Conservation (phyloP, 2,113 vertebrate genomes). For the Colistium nudipinnis region DNA sequence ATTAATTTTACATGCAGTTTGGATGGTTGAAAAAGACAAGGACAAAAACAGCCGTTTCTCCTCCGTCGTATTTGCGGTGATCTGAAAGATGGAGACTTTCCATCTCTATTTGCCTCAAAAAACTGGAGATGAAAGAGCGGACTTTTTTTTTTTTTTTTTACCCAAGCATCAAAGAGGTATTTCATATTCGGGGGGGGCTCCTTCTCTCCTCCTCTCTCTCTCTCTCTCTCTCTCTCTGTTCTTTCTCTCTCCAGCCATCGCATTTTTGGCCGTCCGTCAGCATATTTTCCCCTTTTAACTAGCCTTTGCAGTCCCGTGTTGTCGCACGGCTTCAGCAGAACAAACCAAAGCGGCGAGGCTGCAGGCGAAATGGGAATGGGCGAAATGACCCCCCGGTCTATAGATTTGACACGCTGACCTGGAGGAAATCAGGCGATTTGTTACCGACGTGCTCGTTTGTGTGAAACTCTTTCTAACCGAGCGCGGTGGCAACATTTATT, state of each 20-base stretch:
- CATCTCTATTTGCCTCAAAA: conserved; percentile 50
- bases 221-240: conserved; percentile 15
- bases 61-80: conserved; percentile 28
- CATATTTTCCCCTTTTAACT: conserved; percentile 33
- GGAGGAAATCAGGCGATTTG: conserved; percentile 35
- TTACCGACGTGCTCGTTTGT: conserved; percentile 35
- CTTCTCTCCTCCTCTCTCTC: conserved; percentile 3
- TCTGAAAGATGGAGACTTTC: conserved; percentile 52
- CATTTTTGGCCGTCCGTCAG: conserved; percentile 37
- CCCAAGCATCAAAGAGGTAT: conserved; percentile 68
- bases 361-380: conserved; percentile 18
- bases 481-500: conserved; percentile 13
- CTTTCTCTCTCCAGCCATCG: conserved; percentile 7
- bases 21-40: background rate
- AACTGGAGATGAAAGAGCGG: conserved; percentile 58
- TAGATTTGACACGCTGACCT: conserved; percentile 49
- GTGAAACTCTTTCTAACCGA: conserved; percentile 34
- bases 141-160: conserved; percentile 64
- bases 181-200: conserved; percentile 38
- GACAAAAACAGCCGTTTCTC: conserved; percentile 28
- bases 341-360: conserved; percentile 27
- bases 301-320: conserved; percentile 24
- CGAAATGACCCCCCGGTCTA: background rate
- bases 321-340: conserved; percentile 30
- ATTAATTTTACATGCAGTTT: conserved; percentile 28